These are phyloP conservation scores for Clivina fossor DNA, from an alignment of 2,888 invertebrate genomes.

Conservation along the genomic window DNA sequence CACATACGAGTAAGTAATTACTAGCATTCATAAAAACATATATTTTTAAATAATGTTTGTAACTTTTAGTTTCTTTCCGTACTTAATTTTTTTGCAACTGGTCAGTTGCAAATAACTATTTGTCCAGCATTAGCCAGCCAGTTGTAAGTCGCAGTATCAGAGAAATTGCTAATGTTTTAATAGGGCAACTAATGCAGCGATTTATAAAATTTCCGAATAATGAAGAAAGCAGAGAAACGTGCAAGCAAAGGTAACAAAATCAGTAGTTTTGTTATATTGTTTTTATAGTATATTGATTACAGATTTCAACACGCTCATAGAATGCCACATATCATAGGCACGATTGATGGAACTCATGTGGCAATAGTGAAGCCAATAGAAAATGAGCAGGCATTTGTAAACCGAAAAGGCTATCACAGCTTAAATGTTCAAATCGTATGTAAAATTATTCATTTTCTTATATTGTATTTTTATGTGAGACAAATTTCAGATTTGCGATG, in stretches of 20 bases:
- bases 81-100: too few relatives aligned
- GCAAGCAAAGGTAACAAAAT: constrained; percentile 3
- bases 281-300: constrained; percentile 4
- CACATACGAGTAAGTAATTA: too few relatives aligned
- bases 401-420: constrained; percentile 16
- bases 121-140: too few relatives aligned
- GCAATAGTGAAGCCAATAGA: constrained; percentile 12
- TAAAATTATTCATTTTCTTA: neutral
- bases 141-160: too few relatives aligned
- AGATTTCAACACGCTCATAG: constrained; percentile 2
- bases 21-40: too few relatives aligned
- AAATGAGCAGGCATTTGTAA: constrained; percentile 16
- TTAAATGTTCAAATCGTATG: constrained; percentile 6
- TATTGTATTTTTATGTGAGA: neutral
- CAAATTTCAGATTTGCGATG: constrained; percentile 8
- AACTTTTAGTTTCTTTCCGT: too few relatives aligned
- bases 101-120: too few relatives aligned
- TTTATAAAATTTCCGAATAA: too few relatives aligned
- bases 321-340: constrained; percentile 12
- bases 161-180: too few relatives aligned
- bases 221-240: constrained; percentile 8
- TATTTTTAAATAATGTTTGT: too few relatives aligned
- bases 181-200: too few relatives aligned
- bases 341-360: constrained; percentile 24
- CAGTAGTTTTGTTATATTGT: neutral